Base-by-base conservation (phyloP, 2,113 vertebrate species). In the Rynchops niger region DNA sequence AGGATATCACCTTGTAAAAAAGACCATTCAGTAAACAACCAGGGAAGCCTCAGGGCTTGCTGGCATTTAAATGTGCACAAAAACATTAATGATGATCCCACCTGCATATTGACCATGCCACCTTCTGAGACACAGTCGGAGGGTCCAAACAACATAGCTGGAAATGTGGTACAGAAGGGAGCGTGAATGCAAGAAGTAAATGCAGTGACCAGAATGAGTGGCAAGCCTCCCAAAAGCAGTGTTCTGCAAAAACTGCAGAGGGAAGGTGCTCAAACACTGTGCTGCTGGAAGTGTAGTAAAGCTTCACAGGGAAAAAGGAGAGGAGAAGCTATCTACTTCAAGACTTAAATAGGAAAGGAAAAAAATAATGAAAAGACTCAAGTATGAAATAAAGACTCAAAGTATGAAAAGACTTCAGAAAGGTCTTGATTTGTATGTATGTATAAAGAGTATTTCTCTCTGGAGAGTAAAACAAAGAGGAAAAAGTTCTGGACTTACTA, bases 401-500 rank as follows among this genome's bases (percentile, higher is more conserved):
- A 11, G 47, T 55, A 62, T 20, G 12, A 65, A 95, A 82, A 92
- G 74, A 83, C 26, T 73, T 20, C 76, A 78, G 73, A 30, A 69
- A 62, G 34, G 45, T 62, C 58, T 88, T 52, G 6, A 59, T 79
- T 52, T 4, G 2, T 36, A 38, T 83, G 21, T 69, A 30, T 74
- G 13, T 13, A 67, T 66, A 62, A 80, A 82, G 23, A 45, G 15
- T 32, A 47, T 85, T 96, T 97, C 43, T 82, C 45, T 96, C 53
- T 76, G 80, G 36, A 80, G 30, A 94, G 67, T 67, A 93, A 82
- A 93, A 89, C 9, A 36, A 87, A 90, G 59, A 92, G 30, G 26
- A 88, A 61, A 74, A 86, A 74, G 34, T 90, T 69, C 29, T 56
- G 1, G 34, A 96, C 97, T 97, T 98, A 94, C 97, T 78, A 71